Conservation (phyloP, 2,113 vertebrate genomes). For the Eublepharis macularius region DNA sequence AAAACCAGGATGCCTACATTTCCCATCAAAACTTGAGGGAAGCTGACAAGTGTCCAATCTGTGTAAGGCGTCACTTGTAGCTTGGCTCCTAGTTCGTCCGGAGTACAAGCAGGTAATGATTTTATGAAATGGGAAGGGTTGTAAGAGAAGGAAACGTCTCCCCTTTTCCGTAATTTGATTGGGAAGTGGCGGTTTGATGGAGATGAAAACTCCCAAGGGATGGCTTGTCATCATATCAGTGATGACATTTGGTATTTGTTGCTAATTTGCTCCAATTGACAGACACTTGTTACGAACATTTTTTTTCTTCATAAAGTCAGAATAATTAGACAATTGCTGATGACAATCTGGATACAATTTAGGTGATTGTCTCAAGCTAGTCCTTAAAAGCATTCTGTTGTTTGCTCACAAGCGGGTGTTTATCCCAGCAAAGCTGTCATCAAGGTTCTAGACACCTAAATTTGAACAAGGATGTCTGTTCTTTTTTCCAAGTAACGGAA, state of each 20-base stretch:
- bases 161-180: not conserved
- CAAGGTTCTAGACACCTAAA: not conserved
- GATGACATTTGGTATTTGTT: conserved; percentile 42
- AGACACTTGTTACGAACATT: conserved; percentile 24
- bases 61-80: no score
- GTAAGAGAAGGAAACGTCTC: no score
- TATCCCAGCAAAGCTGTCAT: conserved; percentile 50
- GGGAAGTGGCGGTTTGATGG: not conserved
- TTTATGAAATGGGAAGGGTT: no score
- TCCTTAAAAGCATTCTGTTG: conserved; percentile 19
- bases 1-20: no score
- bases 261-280: conserved; percentile 56
- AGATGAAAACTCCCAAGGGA: not conserved
- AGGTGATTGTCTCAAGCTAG: conserved; percentile 49
- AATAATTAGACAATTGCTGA: conserved; percentile 52
- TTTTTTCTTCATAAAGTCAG: not conserved
- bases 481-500: not conserved
- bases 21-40: no score
- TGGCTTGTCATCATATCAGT: conserved; percentile 12
- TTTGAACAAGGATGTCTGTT: not conserved
- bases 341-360: conserved; percentile 64
- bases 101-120: no score
- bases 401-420: conserved; percentile 1
- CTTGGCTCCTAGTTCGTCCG: conserved; percentile 30
- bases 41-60: no score